Percentiles rank a stretch among this genome's conserved stretches.
These are phyloP conservation scores for Ellobius talpinus DNA, from an alignment of 2,113 vertebrate species.

Conservation along the genomic window DNA sequence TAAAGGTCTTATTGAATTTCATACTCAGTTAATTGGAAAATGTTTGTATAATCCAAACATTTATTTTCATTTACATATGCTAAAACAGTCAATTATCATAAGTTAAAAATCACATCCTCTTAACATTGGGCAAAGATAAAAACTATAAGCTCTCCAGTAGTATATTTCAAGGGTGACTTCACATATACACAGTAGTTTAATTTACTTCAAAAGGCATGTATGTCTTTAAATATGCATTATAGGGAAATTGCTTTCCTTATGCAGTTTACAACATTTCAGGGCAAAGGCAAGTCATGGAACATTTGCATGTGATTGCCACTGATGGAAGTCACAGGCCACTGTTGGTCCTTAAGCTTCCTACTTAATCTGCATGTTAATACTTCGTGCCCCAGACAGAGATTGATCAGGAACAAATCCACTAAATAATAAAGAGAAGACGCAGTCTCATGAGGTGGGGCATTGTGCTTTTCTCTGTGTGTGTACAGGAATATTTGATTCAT, in stretches of 20 bases:
- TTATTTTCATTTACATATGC: constrained; percentile 16
- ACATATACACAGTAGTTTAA: neutral
- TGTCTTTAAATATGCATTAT: neutral
- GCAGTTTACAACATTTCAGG: constrained; percentile 68
- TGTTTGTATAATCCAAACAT: constrained; percentile 48
- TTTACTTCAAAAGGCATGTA: constrained; percentile 7
- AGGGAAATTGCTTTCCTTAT: constrained; percentile 78
- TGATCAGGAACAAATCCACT: constrained; percentile 30
- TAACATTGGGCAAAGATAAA: constrained; percentile 23
- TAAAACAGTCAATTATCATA: constrained; percentile 37
- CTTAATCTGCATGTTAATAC: neutral
- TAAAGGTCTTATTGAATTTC: constrained; percentile 42
- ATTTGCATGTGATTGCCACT: constrained; percentile 55
- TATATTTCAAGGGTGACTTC: neutral
- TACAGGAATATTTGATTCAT: neutral
- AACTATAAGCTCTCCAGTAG: neutral
- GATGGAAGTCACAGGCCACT: constrained; percentile 1
- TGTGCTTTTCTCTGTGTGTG: neutral
- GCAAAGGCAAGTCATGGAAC: constrained; percentile 69
- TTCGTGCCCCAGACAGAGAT: constrained; percentile 27
- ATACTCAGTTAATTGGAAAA: constrained; percentile 55
- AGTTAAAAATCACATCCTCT: constrained; percentile 48
- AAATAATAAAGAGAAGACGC: constrained; percentile 22
- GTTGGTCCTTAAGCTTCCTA: neutral
- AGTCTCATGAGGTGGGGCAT: neutral